Evolutionary conservation across 2,797 vertebrate species (phyloP).

Genomic region (Acomys russatus): DNA sequence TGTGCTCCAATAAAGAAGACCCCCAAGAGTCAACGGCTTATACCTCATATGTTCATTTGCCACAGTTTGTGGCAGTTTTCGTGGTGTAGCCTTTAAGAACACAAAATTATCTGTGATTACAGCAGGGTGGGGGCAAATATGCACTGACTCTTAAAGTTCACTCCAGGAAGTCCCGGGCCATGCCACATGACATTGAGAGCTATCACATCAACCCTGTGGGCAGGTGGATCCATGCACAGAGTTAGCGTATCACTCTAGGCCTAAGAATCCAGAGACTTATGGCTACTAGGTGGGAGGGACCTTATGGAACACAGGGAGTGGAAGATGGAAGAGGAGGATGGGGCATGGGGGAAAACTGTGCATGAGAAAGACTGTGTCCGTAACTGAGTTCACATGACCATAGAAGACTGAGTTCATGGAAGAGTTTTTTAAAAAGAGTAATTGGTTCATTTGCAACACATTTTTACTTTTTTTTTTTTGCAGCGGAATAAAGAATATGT

Average conservation of each 20-base stretch:
- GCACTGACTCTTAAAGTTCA: neutral
- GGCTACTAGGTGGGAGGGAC: too few species aligned
- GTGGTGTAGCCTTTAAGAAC: neutral
- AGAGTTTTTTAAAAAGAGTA: neutral
- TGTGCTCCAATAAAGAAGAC: neutral
- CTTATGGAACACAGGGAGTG: neutral
- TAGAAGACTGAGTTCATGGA: neutral
- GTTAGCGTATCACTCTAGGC: neutral
- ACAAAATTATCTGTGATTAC: neutral
- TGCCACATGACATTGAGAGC: neutral
- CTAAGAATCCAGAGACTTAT: neutral
- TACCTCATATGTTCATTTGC: neutral
- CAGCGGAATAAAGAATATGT: neutral
- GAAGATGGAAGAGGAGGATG: neutral
- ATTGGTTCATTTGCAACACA: neutral
- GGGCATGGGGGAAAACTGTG: neutral
- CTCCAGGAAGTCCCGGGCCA: neutral
- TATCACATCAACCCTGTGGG: neutral
- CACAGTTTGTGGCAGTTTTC: neutral
- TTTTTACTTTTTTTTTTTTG: neutral
- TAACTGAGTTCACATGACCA: neutral
- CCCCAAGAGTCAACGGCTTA: neutral
- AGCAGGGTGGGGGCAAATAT: neutral
- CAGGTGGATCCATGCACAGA: neutral
- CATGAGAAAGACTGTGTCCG: neutral